Conservation (phyloP, 2,888 invertebrate species). For the Hirudinaria manillensis region DNA sequence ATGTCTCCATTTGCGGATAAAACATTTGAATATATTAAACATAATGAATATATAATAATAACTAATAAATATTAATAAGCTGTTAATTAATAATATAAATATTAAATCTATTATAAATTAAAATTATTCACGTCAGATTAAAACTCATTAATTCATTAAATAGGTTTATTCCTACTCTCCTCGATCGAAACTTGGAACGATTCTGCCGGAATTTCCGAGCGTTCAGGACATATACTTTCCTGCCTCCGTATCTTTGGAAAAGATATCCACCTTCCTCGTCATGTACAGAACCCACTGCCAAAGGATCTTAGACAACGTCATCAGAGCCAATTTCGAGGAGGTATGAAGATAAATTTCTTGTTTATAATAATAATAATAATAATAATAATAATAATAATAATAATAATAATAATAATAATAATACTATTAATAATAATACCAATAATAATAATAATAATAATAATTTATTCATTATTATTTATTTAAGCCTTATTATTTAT, state of each 20-base stretch:
- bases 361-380: neutral
- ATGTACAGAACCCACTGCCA: slow-evolving; percentile 58
- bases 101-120: neutral
- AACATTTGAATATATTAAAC: neutral
- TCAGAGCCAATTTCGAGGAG: slow-evolving; percentile 57
- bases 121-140: neutral
- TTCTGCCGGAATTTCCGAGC: slow-evolving; percentile 55
- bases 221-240: slow-evolving; percentile 53
- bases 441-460: no score
- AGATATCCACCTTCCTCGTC: slow-evolving; percentile 56
- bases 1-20: neutral
- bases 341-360: slow-evolving; percentile 41
- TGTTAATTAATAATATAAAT: neutral
- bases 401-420: no score
- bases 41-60: neutral
- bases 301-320: slow-evolving; percentile 56
- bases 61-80: neutral
- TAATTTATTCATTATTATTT: no score
- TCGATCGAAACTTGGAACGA: slow-evolving; percentile 52
- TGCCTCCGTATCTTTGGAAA: slow-evolving; percentile 47
- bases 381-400: neutral
- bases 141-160: neutral
- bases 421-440: no score
- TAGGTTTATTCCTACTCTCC: slow-evolving; percentile 49
- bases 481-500: no score